Evolutionary conservation across 2,797 vertebrate species (phyloP).

Genomic region (Alca torda): DNA sequence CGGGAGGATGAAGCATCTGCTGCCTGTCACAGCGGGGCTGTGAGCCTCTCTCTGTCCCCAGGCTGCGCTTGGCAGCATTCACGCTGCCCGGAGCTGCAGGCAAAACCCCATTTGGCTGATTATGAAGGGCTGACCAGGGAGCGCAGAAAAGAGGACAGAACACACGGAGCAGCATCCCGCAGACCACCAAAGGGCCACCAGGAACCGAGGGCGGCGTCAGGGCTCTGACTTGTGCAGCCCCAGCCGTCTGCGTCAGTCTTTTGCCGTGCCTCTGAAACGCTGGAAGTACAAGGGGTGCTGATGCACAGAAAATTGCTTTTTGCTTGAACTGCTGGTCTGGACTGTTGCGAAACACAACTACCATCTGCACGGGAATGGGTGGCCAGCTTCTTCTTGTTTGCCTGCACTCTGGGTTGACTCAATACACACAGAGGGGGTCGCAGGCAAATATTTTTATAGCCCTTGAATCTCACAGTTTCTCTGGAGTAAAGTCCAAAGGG

Average conservation of each 20-base stretch:
- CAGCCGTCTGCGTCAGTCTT: accelerated
- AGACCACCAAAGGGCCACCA: accelerated
- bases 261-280: neutral
- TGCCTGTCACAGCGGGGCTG: accelerated
- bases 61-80: neutral
- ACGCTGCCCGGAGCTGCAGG: neutral
- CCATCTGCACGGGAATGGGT: accelerated
- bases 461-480: neutral
- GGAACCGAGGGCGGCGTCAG: neutral
- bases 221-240: neutral
- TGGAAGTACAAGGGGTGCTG: neutral
- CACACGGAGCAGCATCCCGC: accelerated
- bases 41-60: accelerated
- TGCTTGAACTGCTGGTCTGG: neutral
- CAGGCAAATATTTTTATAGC: neutral
- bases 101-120: neutral
- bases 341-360: neutral
- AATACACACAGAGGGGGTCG: accelerated
- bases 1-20: neutral
- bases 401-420: accelerated
- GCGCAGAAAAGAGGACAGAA: neutral
- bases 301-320: neutral
- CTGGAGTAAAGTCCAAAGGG: neutral
- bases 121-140: neutral
- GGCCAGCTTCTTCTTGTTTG: neutral